Percentiles rank a stretch among this genome's conserved stretches.
Conservation (phyloP, 2,113 vertebrate genomes). For the Electrona antarctica region DNA sequence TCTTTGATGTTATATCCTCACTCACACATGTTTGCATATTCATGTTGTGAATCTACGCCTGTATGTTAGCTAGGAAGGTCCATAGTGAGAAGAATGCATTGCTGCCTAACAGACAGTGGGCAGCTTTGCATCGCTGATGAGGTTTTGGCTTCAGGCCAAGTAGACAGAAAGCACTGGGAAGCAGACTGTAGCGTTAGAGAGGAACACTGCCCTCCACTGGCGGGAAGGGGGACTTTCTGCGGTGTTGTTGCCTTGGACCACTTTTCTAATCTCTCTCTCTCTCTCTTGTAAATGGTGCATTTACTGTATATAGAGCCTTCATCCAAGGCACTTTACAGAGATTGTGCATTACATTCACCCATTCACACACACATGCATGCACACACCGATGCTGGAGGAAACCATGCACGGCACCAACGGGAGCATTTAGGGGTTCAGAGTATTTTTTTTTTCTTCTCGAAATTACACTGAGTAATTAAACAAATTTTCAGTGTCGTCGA, state of each 20-base stretch:
- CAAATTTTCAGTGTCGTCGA: too few species aligned
- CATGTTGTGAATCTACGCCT: conserved; percentile 46
- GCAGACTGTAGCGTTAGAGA: conserved; percentile 57
- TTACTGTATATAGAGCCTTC: too few species aligned
- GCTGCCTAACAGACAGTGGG: conserved; percentile 48
- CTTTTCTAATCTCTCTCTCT: conserved; percentile 31
- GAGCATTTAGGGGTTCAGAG: too few species aligned
- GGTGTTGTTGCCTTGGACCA: conserved; percentile 16
- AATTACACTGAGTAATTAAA: too few species aligned
- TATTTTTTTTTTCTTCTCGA: too few species aligned
- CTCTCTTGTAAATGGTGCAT: not conserved
- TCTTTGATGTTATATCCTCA: not conserved
- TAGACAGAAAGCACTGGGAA: conserved; percentile 56
- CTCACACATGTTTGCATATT: conserved; percentile 11
- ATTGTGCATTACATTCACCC: too few species aligned
- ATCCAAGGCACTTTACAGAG: too few species aligned
- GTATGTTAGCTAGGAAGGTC: conserved; percentile 48
- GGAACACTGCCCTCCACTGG: conserved; percentile 71
- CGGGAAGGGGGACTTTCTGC: conserved; percentile 35
- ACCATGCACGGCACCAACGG: too few species aligned
- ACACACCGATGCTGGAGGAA: too few species aligned
- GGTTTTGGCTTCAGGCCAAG: conserved; percentile 53
- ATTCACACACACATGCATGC: too few species aligned
- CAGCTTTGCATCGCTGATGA: conserved; percentile 70
- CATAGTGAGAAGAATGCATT: conserved; percentile 33